These are phyloP conservation scores for Tetragnatha versicolor DNA, from an alignment of 1,140 invertebrate species.

Conservation along the genomic window DNA sequence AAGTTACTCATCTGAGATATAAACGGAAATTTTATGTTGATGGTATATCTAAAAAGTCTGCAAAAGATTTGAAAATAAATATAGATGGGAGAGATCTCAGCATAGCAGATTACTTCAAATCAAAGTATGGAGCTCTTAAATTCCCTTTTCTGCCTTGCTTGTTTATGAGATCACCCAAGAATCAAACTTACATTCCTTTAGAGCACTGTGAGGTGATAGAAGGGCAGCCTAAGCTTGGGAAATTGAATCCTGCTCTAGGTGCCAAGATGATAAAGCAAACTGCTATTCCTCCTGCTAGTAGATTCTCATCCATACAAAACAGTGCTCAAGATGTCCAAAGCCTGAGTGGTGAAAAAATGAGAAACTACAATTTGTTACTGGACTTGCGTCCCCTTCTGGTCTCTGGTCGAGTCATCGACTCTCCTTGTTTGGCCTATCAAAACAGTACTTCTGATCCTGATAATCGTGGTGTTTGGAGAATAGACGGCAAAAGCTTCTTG, in stretches of 20 bases:
- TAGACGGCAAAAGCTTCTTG: constrained; percentile 39
- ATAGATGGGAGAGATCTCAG: not conserved
- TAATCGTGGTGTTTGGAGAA: constrained; percentile 34
- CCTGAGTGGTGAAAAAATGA: constrained; percentile 12
- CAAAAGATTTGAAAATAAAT: not conserved
- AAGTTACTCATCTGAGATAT: constrained; percentile 56
- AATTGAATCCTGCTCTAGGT: constrained; percentile 39
- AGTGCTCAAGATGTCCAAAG: not conserved
- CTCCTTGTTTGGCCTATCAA: constrained; percentile 10
- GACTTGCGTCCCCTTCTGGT: not conserved
- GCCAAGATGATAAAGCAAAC: constrained; percentile 58
- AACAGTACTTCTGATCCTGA: not conserved
- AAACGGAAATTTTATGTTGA: constrained; percentile 47
- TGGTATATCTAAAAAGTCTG: constrained; percentile 11
- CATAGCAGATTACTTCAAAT: constrained; percentile 33
- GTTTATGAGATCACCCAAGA: constrained; percentile 57
- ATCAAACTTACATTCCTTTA: constrained; percentile 60
- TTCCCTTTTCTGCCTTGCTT: constrained; percentile 62
- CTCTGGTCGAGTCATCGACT: constrained; percentile 12
- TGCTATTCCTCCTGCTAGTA: constrained; percentile 58
- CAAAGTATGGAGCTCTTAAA: constrained; percentile 43
- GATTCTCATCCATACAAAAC: constrained; percentile 55
- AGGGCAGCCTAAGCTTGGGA: constrained; percentile 58
- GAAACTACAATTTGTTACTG: constrained; percentile 13
- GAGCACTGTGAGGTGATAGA: constrained; percentile 61